Evolutionary conservation across 2,888 invertebrate species (phyloP).

Genomic region (Amorpha juglandis): DNA sequence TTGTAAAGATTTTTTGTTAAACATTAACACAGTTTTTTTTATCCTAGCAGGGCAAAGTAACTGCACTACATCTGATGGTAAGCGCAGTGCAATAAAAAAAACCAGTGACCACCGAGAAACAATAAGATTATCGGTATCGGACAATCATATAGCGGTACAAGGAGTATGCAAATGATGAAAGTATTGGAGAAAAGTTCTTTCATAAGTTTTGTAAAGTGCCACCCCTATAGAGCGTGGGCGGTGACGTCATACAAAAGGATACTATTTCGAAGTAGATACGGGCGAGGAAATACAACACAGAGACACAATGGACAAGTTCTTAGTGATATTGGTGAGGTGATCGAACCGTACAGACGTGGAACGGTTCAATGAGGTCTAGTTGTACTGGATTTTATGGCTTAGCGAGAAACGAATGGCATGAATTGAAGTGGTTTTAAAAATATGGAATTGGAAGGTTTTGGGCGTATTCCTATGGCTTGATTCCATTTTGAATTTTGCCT

Average conservation of each 20-base stretch:
- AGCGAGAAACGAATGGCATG: background rate
- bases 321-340: constrained; percentile 9
- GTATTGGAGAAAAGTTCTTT: background rate
- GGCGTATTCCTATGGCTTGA: background rate
- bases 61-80: too few species aligned
- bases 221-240: background rate
- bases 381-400: constrained; percentile 6
- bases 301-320: background rate
- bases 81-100: too few species aligned
- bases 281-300: background rate
- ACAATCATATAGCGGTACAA: background rate
- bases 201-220: background rate
- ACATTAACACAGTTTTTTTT: too few species aligned
- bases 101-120: too few species aligned
- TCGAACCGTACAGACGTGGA: background rate
- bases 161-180: background rate
- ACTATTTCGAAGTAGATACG: background rate
- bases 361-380: background rate
- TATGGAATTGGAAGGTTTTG: background rate
- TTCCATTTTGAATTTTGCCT: too few species aligned
- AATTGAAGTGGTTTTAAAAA: background rate
- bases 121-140: too few species aligned
- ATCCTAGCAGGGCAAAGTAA: too few species aligned
- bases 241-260: constrained; percentile 16
- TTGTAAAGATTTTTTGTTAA: too few species aligned